Evolutionary conservation across 2,888 invertebrate genomes (phyloP).

Genomic region (Philopedon plagiatum): DNA sequence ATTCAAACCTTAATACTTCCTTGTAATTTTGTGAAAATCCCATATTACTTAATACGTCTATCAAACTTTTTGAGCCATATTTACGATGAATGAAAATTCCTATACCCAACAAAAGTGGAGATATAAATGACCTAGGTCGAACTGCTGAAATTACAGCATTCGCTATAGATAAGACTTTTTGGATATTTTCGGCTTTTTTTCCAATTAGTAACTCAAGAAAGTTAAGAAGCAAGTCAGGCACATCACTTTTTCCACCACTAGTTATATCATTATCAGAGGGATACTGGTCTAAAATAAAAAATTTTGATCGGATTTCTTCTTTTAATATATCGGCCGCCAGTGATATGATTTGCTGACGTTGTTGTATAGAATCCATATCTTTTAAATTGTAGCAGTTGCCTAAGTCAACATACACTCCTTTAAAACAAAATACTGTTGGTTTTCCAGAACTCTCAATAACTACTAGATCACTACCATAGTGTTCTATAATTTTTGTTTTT

Average conservation of each 20-base stretch:
- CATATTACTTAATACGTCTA: too few species aligned
- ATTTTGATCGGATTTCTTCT: background rate
- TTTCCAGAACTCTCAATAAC: background rate
- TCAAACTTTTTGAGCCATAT: constrained; percentile 8
- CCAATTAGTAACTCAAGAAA: background rate
- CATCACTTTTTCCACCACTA: background rate
- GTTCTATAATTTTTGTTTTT: background rate
- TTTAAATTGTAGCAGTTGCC: background rate
- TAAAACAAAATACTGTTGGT: background rate
- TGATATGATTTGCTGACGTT: background rate
- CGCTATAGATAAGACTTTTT: constrained; percentile 1
- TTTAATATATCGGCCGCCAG: background rate
- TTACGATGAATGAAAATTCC: constrained; percentile 14
- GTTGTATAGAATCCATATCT: background rate
- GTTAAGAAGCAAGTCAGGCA: background rate
- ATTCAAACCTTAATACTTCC: constrained; percentile 21
- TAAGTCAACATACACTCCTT: background rate
- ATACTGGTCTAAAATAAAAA: background rate
- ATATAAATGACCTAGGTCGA: constrained; percentile 17
- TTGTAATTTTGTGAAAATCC: background rate
- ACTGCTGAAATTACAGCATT: constrained; percentile 11
- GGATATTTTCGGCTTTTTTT: background rate
- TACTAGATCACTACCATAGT: background rate
- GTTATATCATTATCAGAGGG: background rate
- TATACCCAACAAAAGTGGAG: too few species aligned